A percentile compares a stretch with the other conserved stretches of the same genome.
Evolutionary conservation across 2,113 vertebrate genomes (phyloP).

Genomic region (Dipodomys stephensi): DNA sequence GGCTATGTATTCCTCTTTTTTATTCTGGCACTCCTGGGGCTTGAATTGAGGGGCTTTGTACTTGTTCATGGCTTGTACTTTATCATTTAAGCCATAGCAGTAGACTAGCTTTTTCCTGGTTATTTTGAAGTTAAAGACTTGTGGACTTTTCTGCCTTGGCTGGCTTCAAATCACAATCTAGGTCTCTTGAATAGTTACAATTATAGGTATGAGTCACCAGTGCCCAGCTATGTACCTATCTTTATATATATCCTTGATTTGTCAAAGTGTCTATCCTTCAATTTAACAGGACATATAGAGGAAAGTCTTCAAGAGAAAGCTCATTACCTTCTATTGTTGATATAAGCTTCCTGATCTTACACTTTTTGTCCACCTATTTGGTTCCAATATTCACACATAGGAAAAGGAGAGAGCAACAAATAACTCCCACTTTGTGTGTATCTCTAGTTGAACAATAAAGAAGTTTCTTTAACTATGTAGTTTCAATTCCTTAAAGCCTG

Average conservation of each 20-base stretch:
- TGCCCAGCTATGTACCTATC: neutral
- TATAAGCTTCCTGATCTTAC: neutral
- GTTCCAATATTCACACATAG: neutral
- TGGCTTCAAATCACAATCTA: too few species aligned
- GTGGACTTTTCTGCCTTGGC: too few species aligned
- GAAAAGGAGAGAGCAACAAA: neutral
- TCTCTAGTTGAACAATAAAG: conserved; percentile 4
- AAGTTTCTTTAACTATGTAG: neutral
- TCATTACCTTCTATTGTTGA: neutral
- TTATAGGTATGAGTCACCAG: too few species aligned
- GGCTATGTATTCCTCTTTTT: too few species aligned
- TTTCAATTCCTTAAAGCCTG: neutral
- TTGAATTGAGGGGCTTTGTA: too few species aligned
- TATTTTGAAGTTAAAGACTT: too few species aligned
- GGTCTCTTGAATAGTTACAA: too few species aligned
- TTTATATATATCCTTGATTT: neutral
- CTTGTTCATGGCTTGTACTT: too few species aligned
- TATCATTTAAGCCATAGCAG: too few species aligned
- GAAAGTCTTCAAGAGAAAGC: neutral
- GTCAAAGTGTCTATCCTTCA: neutral
- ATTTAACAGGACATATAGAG: neutral
- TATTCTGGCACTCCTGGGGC: too few species aligned
- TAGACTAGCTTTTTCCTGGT: too few species aligned
- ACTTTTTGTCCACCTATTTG: neutral
- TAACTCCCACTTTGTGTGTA: neutral